A percentile compares a stretch with the other conserved stretches of the same genome.
These are phyloP conservation scores for Panagrolaimus sp. DNA, from an alignment of 1,140 invertebrate species.

Conservation along the genomic window DNA sequence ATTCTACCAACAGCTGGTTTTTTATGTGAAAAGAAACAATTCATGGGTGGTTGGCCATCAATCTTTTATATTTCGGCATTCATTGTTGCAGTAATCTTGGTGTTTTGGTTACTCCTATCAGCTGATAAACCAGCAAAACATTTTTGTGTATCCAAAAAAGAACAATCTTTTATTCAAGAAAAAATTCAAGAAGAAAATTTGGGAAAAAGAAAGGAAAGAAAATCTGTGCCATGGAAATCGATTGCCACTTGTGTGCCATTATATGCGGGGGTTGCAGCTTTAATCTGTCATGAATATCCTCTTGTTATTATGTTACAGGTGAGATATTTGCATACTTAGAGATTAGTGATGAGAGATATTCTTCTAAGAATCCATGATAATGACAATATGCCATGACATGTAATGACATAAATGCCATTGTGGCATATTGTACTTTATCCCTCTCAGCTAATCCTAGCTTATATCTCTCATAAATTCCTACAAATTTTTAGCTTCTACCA, in stretches of 20 bases:
- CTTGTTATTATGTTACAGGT: slow-evolving; percentile 57
- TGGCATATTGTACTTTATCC: too few species aligned
- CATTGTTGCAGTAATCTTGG: slow-evolving; percentile 43
- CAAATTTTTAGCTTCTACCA: slow-evolving; percentile 47
- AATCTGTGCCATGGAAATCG: slow-evolving; percentile 45
- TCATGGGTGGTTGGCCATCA: slow-evolving; percentile 48
- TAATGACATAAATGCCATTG: too few species aligned
- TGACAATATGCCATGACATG: too few species aligned
- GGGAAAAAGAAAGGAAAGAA: slow-evolving; percentile 47
- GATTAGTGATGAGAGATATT: not conserved
- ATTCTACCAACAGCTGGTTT: slow-evolving; percentile 51
- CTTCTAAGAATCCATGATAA: too few species aligned
- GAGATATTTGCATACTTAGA: not conserved
- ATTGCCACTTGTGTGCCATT: slow-evolving; percentile 41
- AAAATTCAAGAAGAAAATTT: slow-evolving; percentile 55
- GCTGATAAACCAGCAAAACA: slow-evolving; percentile 57
- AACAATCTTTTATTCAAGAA: slow-evolving; percentile 32
- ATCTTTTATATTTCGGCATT: slow-evolving; percentile 55
- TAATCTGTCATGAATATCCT: slow-evolving; percentile 56
- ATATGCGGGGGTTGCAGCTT: slow-evolving; percentile 50
- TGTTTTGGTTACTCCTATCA: slow-evolving; percentile 49
- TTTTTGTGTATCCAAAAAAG: slow-evolving; percentile 43
- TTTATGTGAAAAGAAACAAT: slow-evolving; percentile 37
- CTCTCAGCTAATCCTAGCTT: not conserved
- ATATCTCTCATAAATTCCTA: slow-evolving; percentile 18